Conservation (phyloP, 2,888 invertebrate species). For the Melanotus villosus region DNA sequence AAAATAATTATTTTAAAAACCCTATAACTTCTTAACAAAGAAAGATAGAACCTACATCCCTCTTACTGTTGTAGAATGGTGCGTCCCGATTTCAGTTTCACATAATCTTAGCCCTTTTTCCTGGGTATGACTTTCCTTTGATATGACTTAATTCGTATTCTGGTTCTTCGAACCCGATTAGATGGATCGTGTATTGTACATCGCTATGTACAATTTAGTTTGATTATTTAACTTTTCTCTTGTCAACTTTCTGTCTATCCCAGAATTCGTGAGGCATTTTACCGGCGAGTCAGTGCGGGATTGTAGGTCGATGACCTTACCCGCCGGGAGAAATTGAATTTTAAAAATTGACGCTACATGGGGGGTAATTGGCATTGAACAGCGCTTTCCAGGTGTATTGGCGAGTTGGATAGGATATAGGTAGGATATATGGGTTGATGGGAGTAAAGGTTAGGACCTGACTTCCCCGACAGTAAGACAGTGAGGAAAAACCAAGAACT, state of each 20-base stretch:
- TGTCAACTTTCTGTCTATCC: background rate
- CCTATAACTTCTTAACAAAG: too few species aligned
- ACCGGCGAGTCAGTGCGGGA: background rate
- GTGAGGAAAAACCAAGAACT: too few species aligned
- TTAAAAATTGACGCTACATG: background rate
- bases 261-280: background rate
- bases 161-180: background rate
- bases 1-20: too few species aligned
- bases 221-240: background rate
- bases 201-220: slow-evolving; percentile 1
- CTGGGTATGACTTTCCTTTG: background rate
- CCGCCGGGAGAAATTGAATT: background rate
- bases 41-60: too few species aligned
- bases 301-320: background rate
- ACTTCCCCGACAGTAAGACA: background rate
- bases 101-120: background rate
- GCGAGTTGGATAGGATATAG: background rate
- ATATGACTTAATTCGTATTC: background rate
- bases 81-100: background rate
- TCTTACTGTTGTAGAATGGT: background rate
- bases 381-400: background rate
- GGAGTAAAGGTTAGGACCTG: background rate
- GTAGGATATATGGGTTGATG: background rate
- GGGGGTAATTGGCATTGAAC: background rate
- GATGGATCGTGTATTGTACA: background rate